These are phyloP conservation scores for Montifringilla adamsi DNA, from an alignment of 2,113 vertebrate genomes.

Conservation along the genomic window DNA sequence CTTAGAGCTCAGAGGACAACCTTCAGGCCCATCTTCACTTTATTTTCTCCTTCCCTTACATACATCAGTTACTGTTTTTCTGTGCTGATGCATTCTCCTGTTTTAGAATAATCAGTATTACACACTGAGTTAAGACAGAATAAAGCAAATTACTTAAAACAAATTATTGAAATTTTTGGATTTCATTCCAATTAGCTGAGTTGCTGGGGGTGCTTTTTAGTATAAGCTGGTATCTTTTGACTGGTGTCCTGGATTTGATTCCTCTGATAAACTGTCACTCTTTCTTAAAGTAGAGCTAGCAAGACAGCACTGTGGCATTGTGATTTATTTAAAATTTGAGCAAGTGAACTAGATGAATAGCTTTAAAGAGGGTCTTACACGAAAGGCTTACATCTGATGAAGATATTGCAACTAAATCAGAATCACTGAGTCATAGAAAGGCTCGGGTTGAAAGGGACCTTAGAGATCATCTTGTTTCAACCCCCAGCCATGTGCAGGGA, in stretches of 20 bases:
- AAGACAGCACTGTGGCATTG: not conserved
- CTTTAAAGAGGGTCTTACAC: not conserved
- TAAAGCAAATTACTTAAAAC: not conserved
- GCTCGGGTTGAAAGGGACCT: not conserved
- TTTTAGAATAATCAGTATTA: not conserved
- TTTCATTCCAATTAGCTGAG: not conserved
- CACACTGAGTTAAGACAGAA: not conserved
- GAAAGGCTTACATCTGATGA: not conserved
- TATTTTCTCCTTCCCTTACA: not conserved
- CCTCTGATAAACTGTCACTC: not conserved
- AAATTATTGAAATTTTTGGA: not conserved
- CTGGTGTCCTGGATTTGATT: not conserved
- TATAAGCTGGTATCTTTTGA: not conserved
- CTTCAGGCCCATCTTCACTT: not conserved
- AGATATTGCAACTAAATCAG: not conserved
- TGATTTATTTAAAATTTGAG: not conserved
- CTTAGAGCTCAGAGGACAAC: not conserved
- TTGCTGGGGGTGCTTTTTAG: not conserved
- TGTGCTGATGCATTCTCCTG: not conserved
- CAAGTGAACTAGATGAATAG: not conserved
- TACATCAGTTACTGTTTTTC: not conserved
- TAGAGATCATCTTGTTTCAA: not conserved
- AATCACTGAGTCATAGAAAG: not conserved
- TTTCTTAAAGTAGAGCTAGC: not conserved
- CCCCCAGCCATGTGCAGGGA: accelerated